Conservation (phyloP, 2,888 invertebrate genomes). For the Diarsia dahlii region DNA sequence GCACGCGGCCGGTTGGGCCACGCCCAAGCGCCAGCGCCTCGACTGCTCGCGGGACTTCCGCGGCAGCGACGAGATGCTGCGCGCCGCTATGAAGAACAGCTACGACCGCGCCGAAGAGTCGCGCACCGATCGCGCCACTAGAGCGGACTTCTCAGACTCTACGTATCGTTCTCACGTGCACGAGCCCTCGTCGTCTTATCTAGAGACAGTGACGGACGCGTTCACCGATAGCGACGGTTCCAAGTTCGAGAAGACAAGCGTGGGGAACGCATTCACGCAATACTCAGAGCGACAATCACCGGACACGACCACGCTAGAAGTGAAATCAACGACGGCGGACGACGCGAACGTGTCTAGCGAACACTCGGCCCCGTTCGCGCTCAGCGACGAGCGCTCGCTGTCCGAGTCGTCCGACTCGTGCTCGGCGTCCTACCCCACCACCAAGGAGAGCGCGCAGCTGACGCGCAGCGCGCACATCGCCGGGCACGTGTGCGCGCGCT, state of each 20-base stretch:
- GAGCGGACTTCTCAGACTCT: slow-evolving; percentile 68
- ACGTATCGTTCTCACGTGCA: slow-evolving; percentile 68
- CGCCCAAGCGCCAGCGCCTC: slow-evolving; percentile 74
- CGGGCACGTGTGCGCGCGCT: slow-evolving; percentile 72
- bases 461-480: slow-evolving; percentile 68
- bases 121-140: slow-evolving; percentile 52
- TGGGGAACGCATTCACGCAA: slow-evolving; percentile 48
- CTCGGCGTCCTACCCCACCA: slow-evolving; percentile 76
- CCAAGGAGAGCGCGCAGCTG: slow-evolving; percentile 68
- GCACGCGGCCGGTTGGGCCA: slow-evolving; percentile 66
- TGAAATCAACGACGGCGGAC: slow-evolving; percentile 55
- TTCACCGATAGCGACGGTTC: slow-evolving; percentile 70
- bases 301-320: slow-evolving; percentile 60
- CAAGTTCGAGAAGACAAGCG: slow-evolving; percentile 58
- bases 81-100: slow-evolving; percentile 74
- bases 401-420: slow-evolving; percentile 75
- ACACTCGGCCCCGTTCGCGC: slow-evolving; percentile 45
- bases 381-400: slow-evolving; percentile 67
- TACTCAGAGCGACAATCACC: slow-evolving; percentile 56
- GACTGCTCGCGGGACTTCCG: slow-evolving; percentile 66
- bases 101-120: slow-evolving; percentile 69
- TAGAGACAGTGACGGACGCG: slow-evolving; percentile 62
- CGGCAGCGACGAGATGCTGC: slow-evolving; percentile 70
- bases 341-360: slow-evolving; percentile 28
- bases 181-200: slow-evolving; percentile 62